Base-by-base conservation (phyloP, 2,113 vertebrate genomes). In the Heliornis fulica region DNA sequence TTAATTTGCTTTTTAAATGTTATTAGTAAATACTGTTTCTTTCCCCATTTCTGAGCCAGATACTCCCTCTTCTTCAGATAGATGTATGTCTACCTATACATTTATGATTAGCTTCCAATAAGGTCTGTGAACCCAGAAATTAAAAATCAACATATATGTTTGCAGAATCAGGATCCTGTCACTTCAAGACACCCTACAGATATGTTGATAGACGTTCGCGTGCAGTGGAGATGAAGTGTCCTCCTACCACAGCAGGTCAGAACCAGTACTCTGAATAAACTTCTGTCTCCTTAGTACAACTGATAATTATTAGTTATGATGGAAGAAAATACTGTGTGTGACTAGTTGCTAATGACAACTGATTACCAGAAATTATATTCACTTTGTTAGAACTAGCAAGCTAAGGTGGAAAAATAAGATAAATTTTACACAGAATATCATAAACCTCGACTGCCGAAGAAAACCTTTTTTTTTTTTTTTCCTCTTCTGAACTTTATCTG, bases 271-370 rank as follows among this genome's bases (percentile, higher is more conserved):
- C 89, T 88, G 95, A 96, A 96, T 95, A 79, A 96, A 93, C 96
- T 97, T 97, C 90, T 46, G 93, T 91, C 57, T 82, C 69, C 76
- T 87, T 93, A 95, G 15, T 32, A 46, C 91, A 95, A 95, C 60
- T 93, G 93, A 84, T 88, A 97, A 94, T 97, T 94, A 89, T 78
- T 94, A 96, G 69, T 91, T 96, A 23, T 38, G 18, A 94, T 91
- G 76, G 96, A 97, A 97, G 63, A 97, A 97, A 97, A 84, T 94
- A 90, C 50, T 43, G 46, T 32, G 6, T 84, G 54, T 83, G 93
- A 90, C 76, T 97, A 93, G 89, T 96, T 97, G 95, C 89, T 97
- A 95, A 94, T 86, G 95, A 92, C 88, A 97, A 95, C 95, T 96
- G 90, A 89, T 89, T 96, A 93, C 95, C 93, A 96, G 82, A 93